phyloP scores from a whole-genome alignment of 2,113 vertebrate species.

The Megaceryle maxima region DNA sequence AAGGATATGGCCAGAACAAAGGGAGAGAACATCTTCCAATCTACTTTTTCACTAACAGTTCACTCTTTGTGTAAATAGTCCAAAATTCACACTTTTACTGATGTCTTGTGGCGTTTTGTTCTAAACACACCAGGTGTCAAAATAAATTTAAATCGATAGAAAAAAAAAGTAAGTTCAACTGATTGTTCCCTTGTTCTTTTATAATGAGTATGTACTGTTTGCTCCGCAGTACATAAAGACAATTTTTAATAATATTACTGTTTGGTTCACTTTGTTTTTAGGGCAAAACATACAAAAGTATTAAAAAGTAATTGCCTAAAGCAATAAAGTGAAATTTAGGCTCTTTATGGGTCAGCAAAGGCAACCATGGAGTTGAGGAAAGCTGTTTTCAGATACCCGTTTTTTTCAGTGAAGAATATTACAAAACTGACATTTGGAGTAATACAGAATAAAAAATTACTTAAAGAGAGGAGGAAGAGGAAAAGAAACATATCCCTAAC shows the following conservation, averaged over 20 bases:
- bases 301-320: constrained; percentile 11
- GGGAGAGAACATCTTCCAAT: neutral
- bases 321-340: neutral
- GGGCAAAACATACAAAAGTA: neutral
- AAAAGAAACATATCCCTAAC: neutral
- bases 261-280: constrained; percentile 13
- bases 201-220: neutral
- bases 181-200: constrained; percentile 5
- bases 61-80: neutral
- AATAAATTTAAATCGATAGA: neutral
- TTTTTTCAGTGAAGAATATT: constrained; percentile 9
- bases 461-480: neutral
- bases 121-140: neutral
- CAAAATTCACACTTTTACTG: neutral
- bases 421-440: neutral
- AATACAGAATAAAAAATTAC: neutral
- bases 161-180: neutral
- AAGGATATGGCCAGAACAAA: neutral
- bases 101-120: neutral
- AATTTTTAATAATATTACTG: neutral
- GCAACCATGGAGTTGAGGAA: neutral
- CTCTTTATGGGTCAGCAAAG: neutral
- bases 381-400: constrained; percentile 2
- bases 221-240: neutral
- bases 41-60: neutral